Evolutionary conservation across 2,113 vertebrate genomes (phyloP).

Genomic region (Dermatemys mawii): DNA sequence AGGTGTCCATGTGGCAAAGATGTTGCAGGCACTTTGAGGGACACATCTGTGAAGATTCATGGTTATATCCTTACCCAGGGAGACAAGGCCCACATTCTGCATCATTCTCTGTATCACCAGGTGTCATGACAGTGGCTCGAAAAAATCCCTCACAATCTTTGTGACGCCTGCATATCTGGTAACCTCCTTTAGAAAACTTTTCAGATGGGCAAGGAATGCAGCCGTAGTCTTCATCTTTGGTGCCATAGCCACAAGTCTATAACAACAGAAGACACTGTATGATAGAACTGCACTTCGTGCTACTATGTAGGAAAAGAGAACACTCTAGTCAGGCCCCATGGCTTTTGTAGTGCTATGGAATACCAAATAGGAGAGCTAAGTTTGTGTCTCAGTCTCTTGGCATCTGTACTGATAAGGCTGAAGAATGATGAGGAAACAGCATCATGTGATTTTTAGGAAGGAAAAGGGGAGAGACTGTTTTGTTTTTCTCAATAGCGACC

Average conservation of each 20-base stretch:
- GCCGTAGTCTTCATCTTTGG: slow-evolving; percentile 92
- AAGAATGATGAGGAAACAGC: neutral
- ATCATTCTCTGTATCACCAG: slow-evolving; percentile 90
- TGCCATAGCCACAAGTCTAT: slow-evolving; percentile 92
- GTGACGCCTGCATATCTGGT: slow-evolving; percentile 96
- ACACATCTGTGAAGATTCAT: rapidly evolving
- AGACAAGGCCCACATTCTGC: slow-evolving; percentile 96
- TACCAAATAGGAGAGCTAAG: neutral
- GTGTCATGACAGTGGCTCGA: slow-evolving; percentile 87
- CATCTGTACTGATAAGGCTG: neutral
- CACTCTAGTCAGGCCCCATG: rapidly evolving
- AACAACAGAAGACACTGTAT: slow-evolving; percentile 14
- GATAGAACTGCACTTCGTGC: neutral
- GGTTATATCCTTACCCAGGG: slow-evolving; percentile 84
- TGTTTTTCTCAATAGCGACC: neutral
- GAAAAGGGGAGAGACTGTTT: neutral
- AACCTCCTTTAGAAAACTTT: slow-evolving; percentile 96
- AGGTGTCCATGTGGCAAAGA: neutral
- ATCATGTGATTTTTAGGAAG: rapidly evolving
- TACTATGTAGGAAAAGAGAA: neutral
- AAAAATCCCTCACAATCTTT: slow-evolving; percentile 96
- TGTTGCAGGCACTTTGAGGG: neutral
- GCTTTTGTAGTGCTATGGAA: neutral
- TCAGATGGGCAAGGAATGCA: slow-evolving; percentile 90
- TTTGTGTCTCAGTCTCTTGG: rapidly evolving